Conservation (phyloP, 2,797 vertebrate species). For the Lindbergichthys nudifrons region DNA sequence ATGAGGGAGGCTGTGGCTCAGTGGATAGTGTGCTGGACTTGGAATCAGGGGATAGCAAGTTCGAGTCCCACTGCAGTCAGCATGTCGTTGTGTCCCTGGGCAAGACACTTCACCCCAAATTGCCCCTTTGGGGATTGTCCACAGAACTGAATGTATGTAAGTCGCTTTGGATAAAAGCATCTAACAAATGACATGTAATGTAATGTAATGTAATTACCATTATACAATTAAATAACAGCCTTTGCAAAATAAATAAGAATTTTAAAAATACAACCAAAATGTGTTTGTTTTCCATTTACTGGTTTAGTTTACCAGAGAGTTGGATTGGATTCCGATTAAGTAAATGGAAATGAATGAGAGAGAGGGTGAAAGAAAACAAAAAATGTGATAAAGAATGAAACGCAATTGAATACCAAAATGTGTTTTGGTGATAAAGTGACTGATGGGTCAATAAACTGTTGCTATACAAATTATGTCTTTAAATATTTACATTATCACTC, state of each 20-base stretch:
- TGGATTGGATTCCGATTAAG: constrained; percentile 1
- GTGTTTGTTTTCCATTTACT: background rate
- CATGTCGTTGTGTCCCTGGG: too few relatives aligned
- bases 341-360: constrained; percentile 7
- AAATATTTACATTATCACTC: constrained; percentile 24
- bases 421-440: constrained; percentile 17
- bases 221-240: too few relatives aligned
- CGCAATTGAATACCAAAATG: constrained; percentile 16
- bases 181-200: too few relatives aligned
- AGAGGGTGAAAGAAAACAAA: background rate
- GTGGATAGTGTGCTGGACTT: too few relatives aligned
- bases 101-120: too few relatives aligned
- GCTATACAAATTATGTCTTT: constrained; percentile 11
- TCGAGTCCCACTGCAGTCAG: too few relatives aligned
- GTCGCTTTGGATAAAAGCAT: too few relatives aligned
- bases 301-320: background rate
- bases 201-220: too few relatives aligned
- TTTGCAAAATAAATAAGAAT: background rate
- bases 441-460: constrained; percentile 20
- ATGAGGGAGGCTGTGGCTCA: too few relatives aligned
- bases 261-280: background rate
- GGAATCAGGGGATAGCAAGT: too few relatives aligned
- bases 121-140: too few relatives aligned
- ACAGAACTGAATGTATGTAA: too few relatives aligned
- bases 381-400: constrained; percentile 14